phyloP scores from a whole-genome alignment of 2,888 invertebrate genomes.

The Andrena hattorfiana region DNA sequence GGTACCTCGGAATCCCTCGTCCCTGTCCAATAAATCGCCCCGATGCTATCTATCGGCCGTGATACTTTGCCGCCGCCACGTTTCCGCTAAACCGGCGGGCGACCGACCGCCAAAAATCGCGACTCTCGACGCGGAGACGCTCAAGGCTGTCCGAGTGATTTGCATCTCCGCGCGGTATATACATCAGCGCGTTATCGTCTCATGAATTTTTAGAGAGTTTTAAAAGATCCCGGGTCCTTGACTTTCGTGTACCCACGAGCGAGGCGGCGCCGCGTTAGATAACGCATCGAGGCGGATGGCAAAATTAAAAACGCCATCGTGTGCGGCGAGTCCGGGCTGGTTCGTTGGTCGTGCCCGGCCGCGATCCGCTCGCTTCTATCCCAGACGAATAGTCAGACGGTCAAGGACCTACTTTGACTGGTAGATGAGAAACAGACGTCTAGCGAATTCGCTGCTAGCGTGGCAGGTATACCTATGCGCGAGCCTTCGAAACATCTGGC shows the following conservation, averaged over 20 bases:
- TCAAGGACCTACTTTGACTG: conserved; percentile 71
- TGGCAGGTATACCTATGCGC: conserved; percentile 7
- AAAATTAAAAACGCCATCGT: neutral
- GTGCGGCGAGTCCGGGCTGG: neutral
- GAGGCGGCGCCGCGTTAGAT: neutral
- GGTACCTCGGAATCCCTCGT: conserved; percentile 10
- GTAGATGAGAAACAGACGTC: conserved; percentile 61
- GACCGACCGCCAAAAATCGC: neutral
- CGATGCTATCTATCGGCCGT: conserved; percentile 1
- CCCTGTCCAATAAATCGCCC: conserved; percentile 25
- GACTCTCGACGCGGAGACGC: neutral
- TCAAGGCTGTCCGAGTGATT: conserved; percentile 7
- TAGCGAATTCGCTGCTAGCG: conserved; percentile 44
- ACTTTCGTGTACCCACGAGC: too few relatives aligned
- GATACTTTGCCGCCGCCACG: neutral
- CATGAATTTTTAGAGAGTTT: neutral
- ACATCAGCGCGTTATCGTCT: neutral
- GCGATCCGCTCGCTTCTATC: conserved; percentile 24
- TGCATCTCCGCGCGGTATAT: neutral
- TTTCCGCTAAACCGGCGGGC: neutral
- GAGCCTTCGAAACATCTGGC: conserved; percentile 46
- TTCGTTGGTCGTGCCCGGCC: neutral
- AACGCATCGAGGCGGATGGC: neutral
- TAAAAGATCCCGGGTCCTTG: neutral
- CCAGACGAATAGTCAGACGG: conserved; percentile 66